phyloP scores from a whole-genome alignment of 2,797 vertebrate genomes.

The Enteromius afrohamiltoni region DNA sequence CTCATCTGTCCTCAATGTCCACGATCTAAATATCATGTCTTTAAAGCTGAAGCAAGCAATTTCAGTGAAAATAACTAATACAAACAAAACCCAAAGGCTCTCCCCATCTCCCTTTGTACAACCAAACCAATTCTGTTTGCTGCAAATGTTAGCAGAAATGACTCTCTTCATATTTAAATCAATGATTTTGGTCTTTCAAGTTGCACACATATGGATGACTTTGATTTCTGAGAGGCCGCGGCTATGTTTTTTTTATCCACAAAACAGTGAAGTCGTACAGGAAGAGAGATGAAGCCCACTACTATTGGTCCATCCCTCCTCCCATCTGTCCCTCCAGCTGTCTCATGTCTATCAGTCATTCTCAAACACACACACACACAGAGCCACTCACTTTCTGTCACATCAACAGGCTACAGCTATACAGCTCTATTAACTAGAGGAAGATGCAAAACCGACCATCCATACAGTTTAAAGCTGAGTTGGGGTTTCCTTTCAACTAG shows the following conservation, averaged over 20 bases:
- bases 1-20: background rate
- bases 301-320: slow-evolving; percentile 19
- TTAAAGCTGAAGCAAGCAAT: background rate
- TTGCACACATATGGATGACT: background rate
- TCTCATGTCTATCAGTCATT: slow-evolving; percentile 63
- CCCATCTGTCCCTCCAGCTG: slow-evolving; percentile 63
- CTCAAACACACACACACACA: slow-evolving; percentile 52
- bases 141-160: background rate
- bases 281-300: slow-evolving; percentile 6
- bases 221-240: slow-evolving; percentile 7
- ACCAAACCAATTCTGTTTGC: background rate
- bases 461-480: slow-evolving; percentile 16
- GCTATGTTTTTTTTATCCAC: slow-evolving; percentile 18
- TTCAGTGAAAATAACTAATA: background rate
- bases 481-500: background rate
- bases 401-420: slow-evolving; percentile 23
- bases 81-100: background rate
- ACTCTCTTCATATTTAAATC: background rate
- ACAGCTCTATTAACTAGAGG: slow-evolving; percentile 10
- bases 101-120: background rate
- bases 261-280: slow-evolving; percentile 14
- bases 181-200: background rate
- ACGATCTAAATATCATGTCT: background rate
- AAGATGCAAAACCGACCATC: slow-evolving; percentile 16
- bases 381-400: slow-evolving; percentile 42